Conservation (phyloP, 2,113 vertebrate genomes). For the Excalfactoria chinensis region DNA sequence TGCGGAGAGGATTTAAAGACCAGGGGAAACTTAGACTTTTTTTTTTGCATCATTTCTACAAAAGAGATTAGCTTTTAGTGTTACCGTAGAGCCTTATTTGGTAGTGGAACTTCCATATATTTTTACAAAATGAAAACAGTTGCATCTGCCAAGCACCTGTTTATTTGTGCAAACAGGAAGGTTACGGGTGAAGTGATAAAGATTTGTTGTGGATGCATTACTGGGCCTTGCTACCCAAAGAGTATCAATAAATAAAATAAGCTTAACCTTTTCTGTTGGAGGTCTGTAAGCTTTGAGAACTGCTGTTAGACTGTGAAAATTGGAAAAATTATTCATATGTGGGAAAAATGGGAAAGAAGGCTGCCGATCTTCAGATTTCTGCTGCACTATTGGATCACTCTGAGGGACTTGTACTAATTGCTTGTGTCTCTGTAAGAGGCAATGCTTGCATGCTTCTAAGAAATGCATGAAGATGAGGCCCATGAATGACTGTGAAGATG, state of each 20-base stretch:
- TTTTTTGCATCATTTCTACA: background rate
- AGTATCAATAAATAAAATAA: background rate
- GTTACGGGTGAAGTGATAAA: background rate
- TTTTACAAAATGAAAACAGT: background rate
- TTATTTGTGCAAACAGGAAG: background rate
- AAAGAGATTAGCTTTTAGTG: background rate
- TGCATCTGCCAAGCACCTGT: background rate
- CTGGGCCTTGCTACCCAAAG: background rate
- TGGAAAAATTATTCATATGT: background rate
- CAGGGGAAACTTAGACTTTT: background rate
- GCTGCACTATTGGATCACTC: background rate
- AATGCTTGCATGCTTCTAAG: background rate
- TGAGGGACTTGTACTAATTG: background rate
- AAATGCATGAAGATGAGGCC: background rate
- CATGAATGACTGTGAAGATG: background rate
- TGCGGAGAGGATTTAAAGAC: background rate
- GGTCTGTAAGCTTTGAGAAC: background rate
- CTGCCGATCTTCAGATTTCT: background rate
- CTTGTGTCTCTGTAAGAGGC: background rate
- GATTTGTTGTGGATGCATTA: background rate
- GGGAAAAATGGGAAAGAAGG: background rate
- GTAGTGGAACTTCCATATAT: background rate
- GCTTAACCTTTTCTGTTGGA: background rate
- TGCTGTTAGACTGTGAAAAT: background rate
- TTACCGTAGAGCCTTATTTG: background rate